Evolutionary conservation across 2,797 vertebrate genomes (phyloP), one percentile per base, ranked within the genome.

Genomic region (Urophycis tenuis): DNA sequence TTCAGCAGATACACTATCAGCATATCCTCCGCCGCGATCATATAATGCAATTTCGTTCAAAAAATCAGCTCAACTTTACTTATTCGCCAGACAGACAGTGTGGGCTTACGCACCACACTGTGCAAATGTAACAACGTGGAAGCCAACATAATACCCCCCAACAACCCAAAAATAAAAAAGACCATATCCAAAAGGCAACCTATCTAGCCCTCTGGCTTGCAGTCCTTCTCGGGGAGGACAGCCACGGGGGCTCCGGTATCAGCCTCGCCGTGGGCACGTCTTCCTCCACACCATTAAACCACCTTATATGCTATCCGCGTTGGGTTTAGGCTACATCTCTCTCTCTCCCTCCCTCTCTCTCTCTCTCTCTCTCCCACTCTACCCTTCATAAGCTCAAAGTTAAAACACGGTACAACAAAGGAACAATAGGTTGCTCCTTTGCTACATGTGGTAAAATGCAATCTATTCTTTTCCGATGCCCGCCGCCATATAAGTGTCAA

Each of bases 261-360:
- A 76, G 86, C 79, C 77, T 6, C 25, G 82, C 86, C 88, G 86
- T 82, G 87, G 85, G 84, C 87, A 89, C 82, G 87, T 91, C 88
- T 91, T 87, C 87, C 83, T 85, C 90, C 89, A 84, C 80, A 84
- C 88, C 91, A 90, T 92, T 87, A 90, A 76, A 83, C 79, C 82
- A 89, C 87, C 85, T 87, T 87, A 87, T 87, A 89, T 85, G 83
- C 85, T 88, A 78, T 60, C 85, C 85, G 81, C 81, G 84, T 82
- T 79, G 83, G 76, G 85, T 87, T 84, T 82, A 80, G 84, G 79
- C 80, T 39, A 36, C 80, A 32, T 77, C 73, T 74, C 78, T 77
- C 81, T 81, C 82, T 77, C 83, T 81, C 81, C 83, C 78, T 75
- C 14, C 17, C 41, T 34, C 41, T 45, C 83, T 81, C 81, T 84